phyloP scores from a whole-genome alignment of 2,888 invertebrate genomes.

The Noctua comes region DNA sequence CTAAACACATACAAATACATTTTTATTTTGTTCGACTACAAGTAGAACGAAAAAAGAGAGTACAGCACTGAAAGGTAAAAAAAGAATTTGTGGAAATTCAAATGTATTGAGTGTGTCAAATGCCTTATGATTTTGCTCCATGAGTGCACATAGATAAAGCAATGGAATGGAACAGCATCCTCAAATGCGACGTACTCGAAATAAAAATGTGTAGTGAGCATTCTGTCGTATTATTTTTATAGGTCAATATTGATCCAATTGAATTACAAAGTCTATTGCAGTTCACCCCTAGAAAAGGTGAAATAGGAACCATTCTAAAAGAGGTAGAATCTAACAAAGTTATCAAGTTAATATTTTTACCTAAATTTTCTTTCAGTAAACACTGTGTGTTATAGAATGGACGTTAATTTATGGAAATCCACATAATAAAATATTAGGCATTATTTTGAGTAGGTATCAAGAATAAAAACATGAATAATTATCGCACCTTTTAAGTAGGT shows the following conservation, averaged over 20 bases:
- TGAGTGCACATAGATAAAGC: neutral
- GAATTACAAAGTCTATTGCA: neutral
- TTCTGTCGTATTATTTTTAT: constrained; percentile 28
- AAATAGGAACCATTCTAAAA: too few species aligned
- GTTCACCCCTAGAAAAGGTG: neutral
- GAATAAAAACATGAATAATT: too few species aligned
- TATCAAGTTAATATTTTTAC: neutral
- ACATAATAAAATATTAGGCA: too few species aligned
- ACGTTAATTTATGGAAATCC: too few species aligned
- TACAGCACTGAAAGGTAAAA: neutral
- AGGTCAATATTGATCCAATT: neutral
- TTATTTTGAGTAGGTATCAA: neutral
- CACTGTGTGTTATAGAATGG: too few species aligned
- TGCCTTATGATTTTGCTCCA: neutral
- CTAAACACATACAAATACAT: neutral
- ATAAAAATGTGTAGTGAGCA: constrained; percentile 1
- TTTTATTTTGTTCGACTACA: neutral
- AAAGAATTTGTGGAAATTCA: neutral
- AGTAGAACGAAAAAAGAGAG: neutral
- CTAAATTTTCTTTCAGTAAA: too few species aligned
- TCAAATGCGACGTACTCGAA: neutral
- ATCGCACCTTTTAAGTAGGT: too few species aligned
- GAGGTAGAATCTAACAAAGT: neutral
- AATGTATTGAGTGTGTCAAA: neutral
- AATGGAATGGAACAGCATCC: constrained; percentile 9